Evolutionary conservation across 2,113 vertebrate species (phyloP), one percentile per base, ranked within the genome.

Genomic region (Aphyosemion australe): DNA sequence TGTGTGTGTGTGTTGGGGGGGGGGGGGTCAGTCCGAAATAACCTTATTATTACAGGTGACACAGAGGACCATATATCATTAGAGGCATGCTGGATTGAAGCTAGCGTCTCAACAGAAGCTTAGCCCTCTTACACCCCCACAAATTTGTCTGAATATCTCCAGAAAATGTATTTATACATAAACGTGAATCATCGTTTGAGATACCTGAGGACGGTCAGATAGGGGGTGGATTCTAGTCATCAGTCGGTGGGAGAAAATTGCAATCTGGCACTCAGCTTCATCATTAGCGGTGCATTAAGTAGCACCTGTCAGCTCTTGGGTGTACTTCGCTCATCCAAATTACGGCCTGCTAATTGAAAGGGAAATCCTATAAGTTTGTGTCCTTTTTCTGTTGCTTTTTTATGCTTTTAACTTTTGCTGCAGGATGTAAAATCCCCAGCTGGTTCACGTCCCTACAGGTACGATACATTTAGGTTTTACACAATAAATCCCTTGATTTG

Each of bases 241-340:
- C 78, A 68, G 74, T 12, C 46, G 31, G 58, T 19, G 50, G 64
- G 61, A 39, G 81, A 57, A 77, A 79, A 70, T 60, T 78, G 72
- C 34, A 69, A 80, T 61, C 41, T 68, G 79, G 55, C 73, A 51
- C 43, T 59, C 42, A n/a, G 69, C 63, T 21, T 70, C 13, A 6
- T 71, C 76, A 78, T 84, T 77, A 84, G 78, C 32, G 2, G 54
- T 19, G 74, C 69, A 69, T 85, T 81, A 75, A 63, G 72, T 53
- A 79, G 72, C 82, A 80, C 60, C 74, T 82, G 80, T 84, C 78
- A 74, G 75, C 64, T 84, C 75, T 63, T n/a, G 74, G 63, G 49
- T 66, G 66, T 70, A 58, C 79, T 74, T 84, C 12, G 1, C 64
- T 39, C 49, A 1, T 71, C 57, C 51, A 71, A 72, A 78, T 84